Conservation (phyloP, 2,113 vertebrate genomes). For the Barnardius zonarius region DNA sequence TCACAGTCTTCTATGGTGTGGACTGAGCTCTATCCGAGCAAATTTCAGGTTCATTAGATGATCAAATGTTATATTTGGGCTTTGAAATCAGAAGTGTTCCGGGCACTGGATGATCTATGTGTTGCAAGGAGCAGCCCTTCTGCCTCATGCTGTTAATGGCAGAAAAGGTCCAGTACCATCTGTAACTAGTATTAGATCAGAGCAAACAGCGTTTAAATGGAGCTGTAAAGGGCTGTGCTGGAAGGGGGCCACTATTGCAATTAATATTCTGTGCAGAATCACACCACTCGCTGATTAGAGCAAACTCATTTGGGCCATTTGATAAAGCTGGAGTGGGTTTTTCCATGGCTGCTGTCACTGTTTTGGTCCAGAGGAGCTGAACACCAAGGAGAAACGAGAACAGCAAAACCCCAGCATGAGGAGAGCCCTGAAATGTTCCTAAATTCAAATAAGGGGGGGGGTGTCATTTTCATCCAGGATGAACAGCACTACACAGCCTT, state of each 20-base stretch:
- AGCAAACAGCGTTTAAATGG: background rate
- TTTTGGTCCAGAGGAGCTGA: background rate
- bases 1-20: background rate
- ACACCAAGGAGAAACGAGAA: background rate
- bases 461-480: background rate
- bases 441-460: background rate
- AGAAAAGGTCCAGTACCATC: background rate
- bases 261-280: background rate
- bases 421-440: background rate
- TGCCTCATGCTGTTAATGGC: background rate
- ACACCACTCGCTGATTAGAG: background rate
- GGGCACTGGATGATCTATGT: background rate
- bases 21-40: background rate
- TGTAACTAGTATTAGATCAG: background rate
- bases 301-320: background rate
- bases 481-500: accelerated
- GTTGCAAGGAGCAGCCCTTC: background rate
- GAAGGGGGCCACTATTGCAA: background rate
- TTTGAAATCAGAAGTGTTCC: background rate
- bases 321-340: background rate
- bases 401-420: accelerated
- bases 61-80: background rate
- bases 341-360: background rate
- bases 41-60: background rate
- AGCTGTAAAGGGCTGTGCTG: background rate